phyloP scores from a whole-genome alignment of 2,113 vertebrate genomes.

The Epinephelus fuscoguttatus region DNA sequence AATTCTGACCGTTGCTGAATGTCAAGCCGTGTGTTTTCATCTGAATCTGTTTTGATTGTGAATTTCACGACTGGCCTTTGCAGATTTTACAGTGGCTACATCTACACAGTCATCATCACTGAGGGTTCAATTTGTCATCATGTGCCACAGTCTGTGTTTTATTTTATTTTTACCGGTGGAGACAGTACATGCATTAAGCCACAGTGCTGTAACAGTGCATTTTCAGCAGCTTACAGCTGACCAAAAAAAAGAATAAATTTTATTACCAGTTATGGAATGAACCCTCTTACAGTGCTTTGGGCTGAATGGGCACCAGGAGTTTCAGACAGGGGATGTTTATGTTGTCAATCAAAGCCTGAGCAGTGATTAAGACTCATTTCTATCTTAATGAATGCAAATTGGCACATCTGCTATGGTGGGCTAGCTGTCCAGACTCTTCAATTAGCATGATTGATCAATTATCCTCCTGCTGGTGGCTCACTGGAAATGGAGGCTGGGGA shows the following conservation, averaged over 20 bases:
- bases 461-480: slow-evolving; percentile 80
- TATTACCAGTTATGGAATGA: slow-evolving; percentile 48
- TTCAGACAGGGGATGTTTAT: slow-evolving; percentile 79
- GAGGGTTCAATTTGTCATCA: slow-evolving; percentile 20
- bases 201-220: background rate
- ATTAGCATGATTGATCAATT: slow-evolving; percentile 89
- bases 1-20: slow-evolving; percentile 83
- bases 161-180: background rate
- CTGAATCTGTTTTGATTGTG: slow-evolving; percentile 54
- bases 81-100: slow-evolving; percentile 43
- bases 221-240: slow-evolving; percentile 16
- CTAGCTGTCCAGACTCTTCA: slow-evolving; percentile 87
- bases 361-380: slow-evolving; percentile 85
- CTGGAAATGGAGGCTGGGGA: slow-evolving; percentile 69
- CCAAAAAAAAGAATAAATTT: slow-evolving; percentile 23
- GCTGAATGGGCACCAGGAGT: slow-evolving; percentile 55
- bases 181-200: background rate
- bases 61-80: slow-evolving; percentile 38
- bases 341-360: slow-evolving; percentile 84
- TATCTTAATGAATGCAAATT: slow-evolving; percentile 88
- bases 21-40: slow-evolving; percentile 66
- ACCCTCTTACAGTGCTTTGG: slow-evolving; percentile 38
- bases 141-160: background rate
- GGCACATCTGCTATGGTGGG: slow-evolving; percentile 87
- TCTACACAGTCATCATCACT: slow-evolving; percentile 5